These are phyloP conservation scores for Pangasius sanitwongsei DNA, from an alignment of 2,797 vertebrate genomes.

Conservation along the genomic window DNA sequence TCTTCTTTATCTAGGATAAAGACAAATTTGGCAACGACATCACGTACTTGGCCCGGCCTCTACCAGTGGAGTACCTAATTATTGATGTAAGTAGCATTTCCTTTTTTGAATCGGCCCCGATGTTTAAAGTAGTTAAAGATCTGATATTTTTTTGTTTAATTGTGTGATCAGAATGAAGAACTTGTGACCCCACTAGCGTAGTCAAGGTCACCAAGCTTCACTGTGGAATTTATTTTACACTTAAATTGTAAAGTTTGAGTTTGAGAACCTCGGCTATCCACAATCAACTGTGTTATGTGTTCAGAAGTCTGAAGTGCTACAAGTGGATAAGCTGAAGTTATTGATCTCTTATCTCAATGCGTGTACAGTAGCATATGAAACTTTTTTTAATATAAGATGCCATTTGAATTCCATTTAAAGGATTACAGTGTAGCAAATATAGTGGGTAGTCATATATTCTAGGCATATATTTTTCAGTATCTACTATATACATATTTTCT, in stretches of 20 bases:
- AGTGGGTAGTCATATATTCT: not conserved
- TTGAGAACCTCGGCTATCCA: not conserved
- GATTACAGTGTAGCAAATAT: not conserved
- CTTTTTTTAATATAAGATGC: not conserved
- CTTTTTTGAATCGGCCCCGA: not conserved
- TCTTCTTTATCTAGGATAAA: conserved; percentile 77
- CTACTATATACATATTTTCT: not conserved
- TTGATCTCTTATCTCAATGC: not conserved
- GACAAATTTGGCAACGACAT: conserved; percentile 99
- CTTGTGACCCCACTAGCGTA: not conserved
- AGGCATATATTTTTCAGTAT: not conserved
- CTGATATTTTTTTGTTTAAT: not conserved
- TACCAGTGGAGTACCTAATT: conserved; percentile 97
- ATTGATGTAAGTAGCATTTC: conserved; percentile 87
- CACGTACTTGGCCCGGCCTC: conserved; percentile 93
- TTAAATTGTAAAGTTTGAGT: not conserved
- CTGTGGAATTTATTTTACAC: not conserved
- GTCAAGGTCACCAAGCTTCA: not conserved
- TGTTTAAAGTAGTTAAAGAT: not conserved
- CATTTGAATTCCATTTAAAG: not conserved
- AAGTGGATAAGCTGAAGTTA: not conserved
- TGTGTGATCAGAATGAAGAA: not conserved
- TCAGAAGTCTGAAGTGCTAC: not conserved
- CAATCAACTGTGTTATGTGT: not conserved
- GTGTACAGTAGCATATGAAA: not conserved